Base-by-base conservation (phyloP, 2,888 invertebrate genomes). In the Cerceris ruficornis region DNA sequence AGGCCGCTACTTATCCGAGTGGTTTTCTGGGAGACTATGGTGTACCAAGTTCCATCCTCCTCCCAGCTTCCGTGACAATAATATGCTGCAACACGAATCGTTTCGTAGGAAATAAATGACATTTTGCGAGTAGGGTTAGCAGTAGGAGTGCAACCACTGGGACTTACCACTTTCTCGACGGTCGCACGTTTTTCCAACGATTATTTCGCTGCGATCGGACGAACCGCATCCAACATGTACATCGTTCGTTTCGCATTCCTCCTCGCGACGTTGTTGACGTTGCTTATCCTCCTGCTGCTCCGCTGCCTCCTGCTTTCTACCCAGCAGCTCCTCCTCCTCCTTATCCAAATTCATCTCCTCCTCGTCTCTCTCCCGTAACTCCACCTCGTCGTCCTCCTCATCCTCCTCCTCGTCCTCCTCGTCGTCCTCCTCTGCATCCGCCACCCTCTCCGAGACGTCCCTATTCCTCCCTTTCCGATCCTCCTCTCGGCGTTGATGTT, bases 21-120 rank as follows among this genome's bases (percentile, higher is more conserved):
- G 67, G 87, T 90, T 72, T 86, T 88, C 58, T 82, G 94, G 6
- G 95, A 95, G n/a, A 96, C 95, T 79, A 96, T 95, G 84, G 96
- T 94, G 92, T 94, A 96, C 81, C 95, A 94, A 9, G 94, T 93
- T 39, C 93, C 93, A 58, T 94, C 94, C 80, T 95, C 95, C 82
- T 94, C 93, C 96, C 96, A 96, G 89, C 95, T 95, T 61, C 96
- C 96, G 90, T 96, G 95, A 90, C 96, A 96, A 0, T 94, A 94
- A 92, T 95, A 96, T 60, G 94, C 96, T 95, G 93, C 0, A 89
- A 88, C 57, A 55, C 13, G 58, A 17, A 59, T 11, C 8, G 6
- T 60, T 9, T 15, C 57, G 9, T 9, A 28, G 28, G 4, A 28
- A 28, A 28, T 28, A 28, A 28, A 28, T 28, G 28, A 28, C 28